Percentiles rank a stretch among this genome's conserved stretches.
phyloP scores from a whole-genome alignment of 2,888 invertebrate species.

The Drosophila anomalipes region DNA sequence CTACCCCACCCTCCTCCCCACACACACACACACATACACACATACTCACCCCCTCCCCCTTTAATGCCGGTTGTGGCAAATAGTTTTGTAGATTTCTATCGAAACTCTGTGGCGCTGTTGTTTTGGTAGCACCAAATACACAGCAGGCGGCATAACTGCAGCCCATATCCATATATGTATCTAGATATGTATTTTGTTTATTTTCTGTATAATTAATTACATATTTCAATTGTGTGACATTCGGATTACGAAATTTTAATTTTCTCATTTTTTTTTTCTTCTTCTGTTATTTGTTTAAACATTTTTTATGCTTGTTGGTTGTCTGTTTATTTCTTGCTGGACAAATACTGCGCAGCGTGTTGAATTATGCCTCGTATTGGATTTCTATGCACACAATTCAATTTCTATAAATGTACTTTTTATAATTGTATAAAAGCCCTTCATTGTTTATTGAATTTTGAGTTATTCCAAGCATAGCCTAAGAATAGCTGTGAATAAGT shows the following conservation, averaged over 20 bases:
- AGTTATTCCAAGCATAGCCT: background rate
- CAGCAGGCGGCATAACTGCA: constrained; percentile 74
- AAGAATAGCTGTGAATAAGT: background rate
- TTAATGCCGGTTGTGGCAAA: constrained; percentile 61
- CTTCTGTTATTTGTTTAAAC: constrained; percentile 35
- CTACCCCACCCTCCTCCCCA: background rate
- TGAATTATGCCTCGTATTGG: constrained; percentile 31
- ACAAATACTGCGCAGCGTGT: constrained; percentile 45
- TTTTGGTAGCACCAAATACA: constrained; percentile 73
- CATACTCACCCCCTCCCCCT: background rate
- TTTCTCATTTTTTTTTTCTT: constrained; percentile 22
- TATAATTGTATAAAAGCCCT: constrained; percentile 19
- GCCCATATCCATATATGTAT: constrained; percentile 45
- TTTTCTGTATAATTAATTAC: constrained; percentile 60
- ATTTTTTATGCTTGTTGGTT: constrained; percentile 45
- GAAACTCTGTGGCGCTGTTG: constrained; percentile 41
- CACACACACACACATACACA: no score
- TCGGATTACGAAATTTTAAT: constrained; percentile 72
- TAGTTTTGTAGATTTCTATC: constrained; percentile 78
- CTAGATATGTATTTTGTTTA: constrained; percentile 38
- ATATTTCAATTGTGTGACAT: constrained; percentile 77
- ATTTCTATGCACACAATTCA: constrained; percentile 46
- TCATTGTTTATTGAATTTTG: constrained; percentile 28
- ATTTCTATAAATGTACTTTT: constrained; percentile 20
- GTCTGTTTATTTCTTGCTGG: constrained; percentile 19